phyloP scores from a whole-genome alignment of 2,888 invertebrate species.

The Orgyia antiqua region DNA sequence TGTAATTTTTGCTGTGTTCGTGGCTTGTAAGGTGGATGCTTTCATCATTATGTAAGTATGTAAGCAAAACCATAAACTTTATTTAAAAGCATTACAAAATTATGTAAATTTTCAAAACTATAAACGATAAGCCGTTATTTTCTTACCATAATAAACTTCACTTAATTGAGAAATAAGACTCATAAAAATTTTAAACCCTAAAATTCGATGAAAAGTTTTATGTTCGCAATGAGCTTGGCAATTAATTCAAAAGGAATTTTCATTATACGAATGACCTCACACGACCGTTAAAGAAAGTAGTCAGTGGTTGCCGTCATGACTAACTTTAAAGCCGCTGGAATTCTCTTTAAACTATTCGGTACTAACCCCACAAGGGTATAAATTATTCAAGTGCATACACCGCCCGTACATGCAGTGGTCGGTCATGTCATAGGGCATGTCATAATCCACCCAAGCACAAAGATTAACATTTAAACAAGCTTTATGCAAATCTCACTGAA shows the following conservation, averaged over 20 bases:
- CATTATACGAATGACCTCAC: constrained; percentile 6
- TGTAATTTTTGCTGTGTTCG: too few species aligned
- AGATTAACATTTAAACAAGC: constrained; percentile 76
- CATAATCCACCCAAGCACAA: constrained; percentile 55
- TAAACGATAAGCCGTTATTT: neutral
- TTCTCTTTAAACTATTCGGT: constrained; percentile 18
- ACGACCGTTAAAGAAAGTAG: constrained; percentile 13
- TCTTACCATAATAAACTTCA: neutral
- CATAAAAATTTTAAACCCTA: constrained; percentile 2
- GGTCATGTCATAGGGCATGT: constrained; percentile 50
- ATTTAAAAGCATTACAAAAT: too few species aligned
- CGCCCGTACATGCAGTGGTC: neutral
- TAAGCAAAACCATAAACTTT: too few species aligned
- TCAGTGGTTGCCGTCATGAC: constrained; percentile 1
- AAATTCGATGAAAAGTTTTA: constrained; percentile 4
- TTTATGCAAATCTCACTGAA: constrained; percentile 67
- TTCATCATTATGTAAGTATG: too few species aligned
- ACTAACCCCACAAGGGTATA: constrained; percentile 21
- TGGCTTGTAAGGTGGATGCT: too few species aligned
- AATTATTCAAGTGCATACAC: constrained; percentile 24
- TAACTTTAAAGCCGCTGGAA: constrained; percentile 15
- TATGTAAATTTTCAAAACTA: too few species aligned
- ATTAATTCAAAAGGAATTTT: constrained; percentile 12
- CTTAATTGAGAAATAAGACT: neutral
- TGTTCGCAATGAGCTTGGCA: constrained; percentile 5